Evolutionary conservation across 2,113 vertebrate genomes (phyloP).

Genomic region (Strigops habroptila): DNA sequence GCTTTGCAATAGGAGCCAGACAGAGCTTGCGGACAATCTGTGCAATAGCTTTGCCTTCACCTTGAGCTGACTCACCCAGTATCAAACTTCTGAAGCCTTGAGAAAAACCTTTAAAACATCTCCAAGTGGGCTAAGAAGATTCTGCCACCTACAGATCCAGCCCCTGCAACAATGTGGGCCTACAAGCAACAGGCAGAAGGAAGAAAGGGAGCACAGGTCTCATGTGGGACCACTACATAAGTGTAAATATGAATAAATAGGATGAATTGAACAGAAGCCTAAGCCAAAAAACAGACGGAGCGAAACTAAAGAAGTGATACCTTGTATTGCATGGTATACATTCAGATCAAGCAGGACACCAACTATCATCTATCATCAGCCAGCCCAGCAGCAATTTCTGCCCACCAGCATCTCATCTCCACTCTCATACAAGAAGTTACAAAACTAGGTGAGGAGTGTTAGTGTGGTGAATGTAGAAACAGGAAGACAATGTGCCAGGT

Average conservation of each 20-base stretch:
- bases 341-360: neutral
- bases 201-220: neutral
- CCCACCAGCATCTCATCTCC: constrained; percentile 10
- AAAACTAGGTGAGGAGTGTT: neutral
- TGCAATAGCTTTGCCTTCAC: constrained; percentile 47
- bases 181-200: neutral
- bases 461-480: neutral
- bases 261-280: constrained; percentile 29
- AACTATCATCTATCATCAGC: neutral
- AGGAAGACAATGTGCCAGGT: neutral
- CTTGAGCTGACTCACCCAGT: neutral
- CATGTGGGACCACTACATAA: neutral
- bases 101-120: neutral
- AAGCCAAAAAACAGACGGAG: constrained; percentile 37
- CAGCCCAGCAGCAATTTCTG: neutral
- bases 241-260: constrained; percentile 52
- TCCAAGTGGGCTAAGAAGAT: neutral
- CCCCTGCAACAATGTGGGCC: neutral
- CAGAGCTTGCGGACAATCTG: neutral
- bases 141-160: neutral
- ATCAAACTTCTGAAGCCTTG: neutral
- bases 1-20: constrained; percentile 29
- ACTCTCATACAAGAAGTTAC: neutral
- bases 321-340: constrained; percentile 5
- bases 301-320: neutral